These are phyloP conservation scores for Steinernema carpocapsae DNA, from an alignment of 2,888 invertebrate genomes.

Conservation along the genomic window DNA sequence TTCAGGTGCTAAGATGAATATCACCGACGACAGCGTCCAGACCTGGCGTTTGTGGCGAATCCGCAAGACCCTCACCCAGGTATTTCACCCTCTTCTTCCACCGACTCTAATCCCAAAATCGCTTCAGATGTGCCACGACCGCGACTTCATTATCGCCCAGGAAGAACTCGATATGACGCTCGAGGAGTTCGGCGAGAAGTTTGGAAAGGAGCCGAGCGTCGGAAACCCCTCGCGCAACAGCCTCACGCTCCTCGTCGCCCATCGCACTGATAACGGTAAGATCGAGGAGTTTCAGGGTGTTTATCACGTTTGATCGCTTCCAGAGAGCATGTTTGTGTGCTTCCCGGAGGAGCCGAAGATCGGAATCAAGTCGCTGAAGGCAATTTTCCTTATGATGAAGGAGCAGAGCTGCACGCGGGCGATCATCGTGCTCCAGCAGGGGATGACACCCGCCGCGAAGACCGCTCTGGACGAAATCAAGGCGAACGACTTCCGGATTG, in stretches of 20 bases:
- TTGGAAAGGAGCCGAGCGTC: constrained; percentile 89
- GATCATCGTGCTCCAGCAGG: constrained; percentile 92
- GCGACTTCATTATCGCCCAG: constrained; percentile 96
- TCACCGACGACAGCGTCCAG: constrained; percentile 89
- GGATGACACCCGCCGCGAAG: constrained; percentile 99
- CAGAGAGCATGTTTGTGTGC: constrained; percentile 83
- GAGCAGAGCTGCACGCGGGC: constrained; percentile 98
- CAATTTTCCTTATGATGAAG: constrained; percentile 98
- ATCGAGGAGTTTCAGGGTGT: not conserved
- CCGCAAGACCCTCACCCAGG: constrained; percentile 97
- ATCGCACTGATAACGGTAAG: constrained; percentile 83
- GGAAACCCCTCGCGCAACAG: constrained; percentile 81
- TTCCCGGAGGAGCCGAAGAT: constrained; percentile 99
- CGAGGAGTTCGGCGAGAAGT: constrained; percentile 86
- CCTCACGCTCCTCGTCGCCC: constrained; percentile 93
- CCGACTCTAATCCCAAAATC: not conserved
- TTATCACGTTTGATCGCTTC: too few relatives aligned
- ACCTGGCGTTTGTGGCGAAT: constrained; percentile 97
- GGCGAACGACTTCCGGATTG: constrained; percentile 95
- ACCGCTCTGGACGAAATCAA: constrained; percentile 84
- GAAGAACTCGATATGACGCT: constrained; percentile 98
- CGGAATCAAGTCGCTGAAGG: constrained; percentile 97
- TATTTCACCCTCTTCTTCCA: constrained; percentile 63
- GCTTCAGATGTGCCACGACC: constrained; percentile 96
- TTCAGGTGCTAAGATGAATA: too few relatives aligned